Evolutionary conservation across 2,888 invertebrate genomes (phyloP).

Genomic region (Leptinotarsa tumamoca): DNA sequence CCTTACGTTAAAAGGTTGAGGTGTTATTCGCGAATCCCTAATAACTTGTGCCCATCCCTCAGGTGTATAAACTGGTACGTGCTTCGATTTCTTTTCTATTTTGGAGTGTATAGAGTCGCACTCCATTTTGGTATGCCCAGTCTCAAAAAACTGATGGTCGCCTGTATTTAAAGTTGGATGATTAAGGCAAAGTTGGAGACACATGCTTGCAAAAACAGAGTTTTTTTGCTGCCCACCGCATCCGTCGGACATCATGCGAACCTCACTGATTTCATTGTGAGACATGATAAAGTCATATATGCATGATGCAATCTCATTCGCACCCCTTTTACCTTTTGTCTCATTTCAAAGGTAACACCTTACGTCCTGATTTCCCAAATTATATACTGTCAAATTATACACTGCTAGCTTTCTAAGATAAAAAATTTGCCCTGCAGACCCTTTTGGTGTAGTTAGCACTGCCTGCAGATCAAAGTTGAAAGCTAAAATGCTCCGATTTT

Average conservation of each 20-base stretch:
- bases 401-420: constrained; percentile 40
- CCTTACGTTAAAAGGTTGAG: constrained; percentile 1
- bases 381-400: constrained; percentile 56
- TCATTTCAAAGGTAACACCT: constrained; percentile 53
- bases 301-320: constrained; percentile 27
- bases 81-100: constrained; percentile 30
- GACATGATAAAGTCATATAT: too few species aligned
- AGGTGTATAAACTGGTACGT: constrained; percentile 29
- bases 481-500: constrained; percentile 45
- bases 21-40: not conserved
- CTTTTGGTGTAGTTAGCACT: constrained; percentile 51
- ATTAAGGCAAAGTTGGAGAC: constrained; percentile 31
- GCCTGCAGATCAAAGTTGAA: constrained; percentile 45
- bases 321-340: constrained; percentile 25
- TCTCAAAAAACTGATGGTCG: constrained; percentile 40
- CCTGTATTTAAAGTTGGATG: constrained; percentile 37
- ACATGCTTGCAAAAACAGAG: constrained; percentile 17
- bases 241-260: too few species aligned
- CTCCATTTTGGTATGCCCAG: constrained; percentile 26
- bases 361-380: constrained; percentile 55
- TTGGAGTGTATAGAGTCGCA: too few species aligned
- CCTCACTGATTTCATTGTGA: too few species aligned
- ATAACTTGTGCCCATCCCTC: not conserved
- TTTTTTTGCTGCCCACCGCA: constrained; percentile 41
- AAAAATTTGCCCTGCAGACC: constrained; percentile 51